Conservation (phyloP, 2,113 vertebrate genomes). For the Rhinoderma darwinii region DNA sequence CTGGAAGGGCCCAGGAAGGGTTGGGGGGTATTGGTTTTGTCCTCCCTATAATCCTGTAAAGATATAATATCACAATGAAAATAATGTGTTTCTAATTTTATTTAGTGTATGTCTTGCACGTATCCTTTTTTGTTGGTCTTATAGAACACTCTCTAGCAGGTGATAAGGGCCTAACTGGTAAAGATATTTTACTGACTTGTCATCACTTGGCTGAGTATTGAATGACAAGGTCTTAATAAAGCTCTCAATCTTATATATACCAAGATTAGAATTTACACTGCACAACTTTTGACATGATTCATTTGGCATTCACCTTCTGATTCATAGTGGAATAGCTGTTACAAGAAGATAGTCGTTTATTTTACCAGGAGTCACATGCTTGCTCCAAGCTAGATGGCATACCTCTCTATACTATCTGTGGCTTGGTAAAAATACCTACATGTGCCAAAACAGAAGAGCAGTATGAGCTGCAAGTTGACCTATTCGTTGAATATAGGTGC, state of each 20-base stretch:
- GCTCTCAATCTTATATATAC: conserved; percentile 2
- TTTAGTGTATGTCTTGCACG: too few species aligned
- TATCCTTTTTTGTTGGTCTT: too few species aligned
- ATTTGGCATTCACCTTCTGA: background rate
- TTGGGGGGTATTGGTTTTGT: too few species aligned
- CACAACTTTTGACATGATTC: conserved; percentile 10
- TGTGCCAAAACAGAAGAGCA: background rate
- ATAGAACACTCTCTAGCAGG: background rate
- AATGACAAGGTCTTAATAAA: conserved; percentile 20
- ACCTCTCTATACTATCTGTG: background rate
- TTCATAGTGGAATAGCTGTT: conserved; percentile 10
- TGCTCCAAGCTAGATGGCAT: background rate
- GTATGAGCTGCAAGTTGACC: background rate
- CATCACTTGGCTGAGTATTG: background rate
- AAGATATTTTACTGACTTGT: conserved; percentile 22
- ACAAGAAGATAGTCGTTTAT: conserved; percentile 7
- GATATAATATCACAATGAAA: too few species aligned
- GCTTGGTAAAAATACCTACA: background rate
- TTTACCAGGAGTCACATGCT: background rate
- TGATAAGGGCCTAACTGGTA: background rate
- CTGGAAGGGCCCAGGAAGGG: too few species aligned
- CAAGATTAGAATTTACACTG: conserved; percentile 24
- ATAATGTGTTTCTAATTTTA: too few species aligned
- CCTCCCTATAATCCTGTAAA: too few species aligned
- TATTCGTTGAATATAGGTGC: background rate